Percentiles rank a stretch among this genome's conserved stretches.
Evolutionary conservation across 2,797 vertebrate genomes (phyloP).

Genomic region (Smutsia gigantea): DNA sequence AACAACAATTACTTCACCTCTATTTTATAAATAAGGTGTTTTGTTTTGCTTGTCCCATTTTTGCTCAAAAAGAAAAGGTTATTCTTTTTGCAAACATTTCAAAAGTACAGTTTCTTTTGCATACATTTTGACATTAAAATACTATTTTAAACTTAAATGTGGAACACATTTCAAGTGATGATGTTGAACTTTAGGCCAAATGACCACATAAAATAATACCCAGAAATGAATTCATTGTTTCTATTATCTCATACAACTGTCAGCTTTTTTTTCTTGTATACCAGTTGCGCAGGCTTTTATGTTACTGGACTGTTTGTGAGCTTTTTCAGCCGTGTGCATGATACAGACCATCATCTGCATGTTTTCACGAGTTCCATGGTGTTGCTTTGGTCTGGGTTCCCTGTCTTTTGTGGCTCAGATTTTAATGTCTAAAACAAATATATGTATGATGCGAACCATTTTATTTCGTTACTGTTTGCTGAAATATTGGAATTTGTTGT

Average conservation of each 20-base stretch:
- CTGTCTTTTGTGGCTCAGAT: background rate
- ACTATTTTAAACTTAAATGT: background rate
- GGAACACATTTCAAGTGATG: background rate
- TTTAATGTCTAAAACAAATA: slow-evolving; percentile 14
- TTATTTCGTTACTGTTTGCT: slow-evolving; percentile 3
- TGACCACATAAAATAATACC: background rate
- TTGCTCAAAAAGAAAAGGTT: slow-evolving; percentile 5
- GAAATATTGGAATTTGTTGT: slow-evolving; percentile 18
- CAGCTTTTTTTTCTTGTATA: background rate
- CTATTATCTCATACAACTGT: background rate
- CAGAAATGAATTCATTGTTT: background rate
- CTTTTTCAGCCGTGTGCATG: background rate
- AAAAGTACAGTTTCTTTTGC: background rate
- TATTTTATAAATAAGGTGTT: background rate
- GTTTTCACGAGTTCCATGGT: background rate
- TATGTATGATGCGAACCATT: background rate
- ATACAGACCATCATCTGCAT: background rate
- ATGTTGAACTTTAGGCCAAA: background rate
- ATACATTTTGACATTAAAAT: background rate
- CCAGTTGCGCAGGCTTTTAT: background rate
- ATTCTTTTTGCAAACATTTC: background rate
- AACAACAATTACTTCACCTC: background rate
- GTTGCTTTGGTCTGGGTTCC: background rate
- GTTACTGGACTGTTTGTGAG: background rate
- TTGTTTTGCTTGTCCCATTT: background rate